phyloP scores from a whole-genome alignment of 2,888 invertebrate species.

The Erannis defoliaria region DNA sequence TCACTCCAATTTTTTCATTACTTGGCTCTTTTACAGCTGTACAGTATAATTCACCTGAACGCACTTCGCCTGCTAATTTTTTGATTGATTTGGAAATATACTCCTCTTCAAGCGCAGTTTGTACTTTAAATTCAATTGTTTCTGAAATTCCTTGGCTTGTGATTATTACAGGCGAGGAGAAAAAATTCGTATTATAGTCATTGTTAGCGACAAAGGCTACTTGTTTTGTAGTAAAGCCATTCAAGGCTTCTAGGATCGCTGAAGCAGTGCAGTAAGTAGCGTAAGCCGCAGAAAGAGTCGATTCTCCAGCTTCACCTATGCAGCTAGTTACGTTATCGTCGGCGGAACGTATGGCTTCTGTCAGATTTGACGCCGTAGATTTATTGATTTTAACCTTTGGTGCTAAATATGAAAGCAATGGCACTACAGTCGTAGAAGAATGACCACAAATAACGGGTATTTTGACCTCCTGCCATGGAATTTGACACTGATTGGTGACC shows the following conservation, averaged over 20 bases:
- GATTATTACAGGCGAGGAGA: slow-evolving; percentile 34
- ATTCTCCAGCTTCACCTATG: slow-evolving; percentile 18
- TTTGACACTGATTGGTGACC: background rate
- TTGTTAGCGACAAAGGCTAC: slow-evolving; percentile 39
- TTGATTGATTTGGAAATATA: slow-evolving; percentile 17
- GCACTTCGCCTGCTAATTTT: background rate
- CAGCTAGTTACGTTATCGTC: slow-evolving; percentile 23
- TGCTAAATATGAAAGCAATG: background rate
- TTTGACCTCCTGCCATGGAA: background rate
- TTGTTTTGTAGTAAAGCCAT: slow-evolving; percentile 38
- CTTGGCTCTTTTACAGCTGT: background rate
- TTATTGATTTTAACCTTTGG: background rate
- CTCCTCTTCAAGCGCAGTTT: slow-evolving; percentile 28
- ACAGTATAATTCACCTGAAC: background rate
- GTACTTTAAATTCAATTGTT: slow-evolving; percentile 19
- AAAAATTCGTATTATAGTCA: slow-evolving; percentile 31
- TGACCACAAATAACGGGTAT: slow-evolving; percentile 30
- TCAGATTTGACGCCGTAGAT: background rate
- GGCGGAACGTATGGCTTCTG: slow-evolving; percentile 10
- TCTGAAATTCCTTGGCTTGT: slow-evolving; percentile 24
- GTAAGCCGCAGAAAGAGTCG: slow-evolving; percentile 29
- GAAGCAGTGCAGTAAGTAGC: slow-evolving; percentile 43
- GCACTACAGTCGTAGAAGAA: slow-evolving; percentile 37
- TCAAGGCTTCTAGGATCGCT: slow-evolving; percentile 39
- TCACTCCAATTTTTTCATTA: background rate